These are phyloP conservation scores for Oasisia sp. DNA, from an alignment of 2,888 invertebrate genomes.

Conservation along the genomic window DNA sequence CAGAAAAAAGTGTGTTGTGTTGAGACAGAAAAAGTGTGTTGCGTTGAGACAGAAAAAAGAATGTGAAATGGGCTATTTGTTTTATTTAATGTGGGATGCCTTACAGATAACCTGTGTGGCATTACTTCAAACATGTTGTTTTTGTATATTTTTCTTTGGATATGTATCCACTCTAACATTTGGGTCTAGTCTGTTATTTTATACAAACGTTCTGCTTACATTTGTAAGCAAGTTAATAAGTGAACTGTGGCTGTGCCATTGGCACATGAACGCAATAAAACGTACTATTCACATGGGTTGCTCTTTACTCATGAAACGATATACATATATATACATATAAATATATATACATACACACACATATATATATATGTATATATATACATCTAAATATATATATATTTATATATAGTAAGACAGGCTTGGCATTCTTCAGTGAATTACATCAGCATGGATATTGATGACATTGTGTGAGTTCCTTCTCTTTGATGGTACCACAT, in stretches of 20 bases:
- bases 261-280: background rate
- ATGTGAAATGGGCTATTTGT: background rate
- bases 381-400: too few relatives aligned
- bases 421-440: too few relatives aligned
- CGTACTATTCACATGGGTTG: background rate
- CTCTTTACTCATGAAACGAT: background rate
- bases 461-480: too few relatives aligned
- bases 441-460: too few relatives aligned
- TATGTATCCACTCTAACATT: background rate
- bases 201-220: background rate
- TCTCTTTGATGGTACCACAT: too few relatives aligned
- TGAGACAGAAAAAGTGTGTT: too few relatives aligned
- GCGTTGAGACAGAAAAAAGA: background rate
- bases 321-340: too few relatives aligned
- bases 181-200: background rate
- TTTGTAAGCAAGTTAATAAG: background rate
- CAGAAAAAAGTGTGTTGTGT: too few relatives aligned
- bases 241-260: background rate
- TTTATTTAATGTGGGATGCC: background rate
- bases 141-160: background rate
- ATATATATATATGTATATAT: too few relatives aligned
- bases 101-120: background rate
- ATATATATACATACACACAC: too few relatives aligned
- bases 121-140: background rate
- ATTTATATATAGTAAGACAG: too few relatives aligned